phyloP scores from a whole-genome alignment of 2,113 vertebrate species.

The Rutilus rutilus region DNA sequence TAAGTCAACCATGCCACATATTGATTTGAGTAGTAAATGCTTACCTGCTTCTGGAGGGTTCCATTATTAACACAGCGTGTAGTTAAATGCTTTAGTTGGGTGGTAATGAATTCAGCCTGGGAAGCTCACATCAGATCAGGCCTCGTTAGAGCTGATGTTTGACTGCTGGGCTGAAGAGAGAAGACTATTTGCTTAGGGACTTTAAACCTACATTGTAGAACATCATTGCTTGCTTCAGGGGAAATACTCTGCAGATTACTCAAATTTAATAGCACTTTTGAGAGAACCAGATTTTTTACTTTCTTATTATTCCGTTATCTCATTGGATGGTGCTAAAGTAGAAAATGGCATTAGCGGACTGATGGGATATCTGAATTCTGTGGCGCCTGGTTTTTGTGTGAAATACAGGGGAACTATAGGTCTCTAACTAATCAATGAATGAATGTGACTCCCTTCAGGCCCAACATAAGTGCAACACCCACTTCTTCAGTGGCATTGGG shows the following conservation, averaged over 20 bases:
- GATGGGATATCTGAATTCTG: not conserved
- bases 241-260: constrained; percentile 46
- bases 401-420: not conserved
- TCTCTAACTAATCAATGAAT: not conserved
- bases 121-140: constrained; percentile 22
- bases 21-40: constrained; percentile 23
- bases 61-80: constrained; percentile 31
- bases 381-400: not conserved
- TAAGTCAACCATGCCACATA: constrained; percentile 2
- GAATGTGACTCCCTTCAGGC: not conserved
- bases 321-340: not conserved
- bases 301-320: constrained; percentile 23
- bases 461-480: not conserved
- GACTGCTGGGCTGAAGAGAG: constrained; percentile 31
- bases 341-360: not conserved
- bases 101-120: constrained; percentile 35
- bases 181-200: constrained; percentile 42
- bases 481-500: not conserved
- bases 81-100: constrained; percentile 42
- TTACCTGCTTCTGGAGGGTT: constrained; percentile 15
- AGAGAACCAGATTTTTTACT: constrained; percentile 34
- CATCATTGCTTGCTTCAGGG: constrained; percentile 42
- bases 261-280: constrained; percentile 6
- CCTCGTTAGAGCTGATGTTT: constrained; percentile 44
- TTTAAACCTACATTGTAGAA: constrained; percentile 48